These are phyloP conservation scores for Ericerus pela DNA, from an alignment of 1,140 invertebrate species.

Conservation along the genomic window DNA sequence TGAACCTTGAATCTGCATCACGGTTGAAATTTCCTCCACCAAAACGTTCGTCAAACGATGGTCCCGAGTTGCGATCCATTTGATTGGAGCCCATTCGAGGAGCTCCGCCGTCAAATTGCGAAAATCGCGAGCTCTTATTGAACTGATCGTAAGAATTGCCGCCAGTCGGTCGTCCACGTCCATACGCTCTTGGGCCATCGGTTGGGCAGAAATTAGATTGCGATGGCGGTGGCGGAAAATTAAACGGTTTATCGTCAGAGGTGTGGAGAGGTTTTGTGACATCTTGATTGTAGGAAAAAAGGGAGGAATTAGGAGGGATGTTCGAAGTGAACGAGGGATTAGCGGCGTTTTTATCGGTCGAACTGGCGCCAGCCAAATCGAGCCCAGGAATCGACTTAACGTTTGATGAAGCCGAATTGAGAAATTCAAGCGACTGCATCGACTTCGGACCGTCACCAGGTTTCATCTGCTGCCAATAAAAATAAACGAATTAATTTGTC, in stretches of 20 bases:
- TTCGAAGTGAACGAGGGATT: neutral
- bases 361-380: conserved; percentile 18
- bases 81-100: too few relatives aligned
- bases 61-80: too few relatives aligned
- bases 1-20: too few relatives aligned
- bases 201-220: too few relatives aligned
- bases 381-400: conserved; percentile 22
- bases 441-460: neutral
- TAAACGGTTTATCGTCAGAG: conserved; percentile 26
- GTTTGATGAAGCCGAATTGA: neutral
- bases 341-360: neutral
- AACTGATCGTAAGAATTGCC: too few relatives aligned
- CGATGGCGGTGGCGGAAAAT: conserved; percentile 23
- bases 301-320: neutral
- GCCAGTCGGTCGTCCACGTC: too few relatives aligned
- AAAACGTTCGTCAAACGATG: too few relatives aligned
- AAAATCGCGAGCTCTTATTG: too few relatives aligned
- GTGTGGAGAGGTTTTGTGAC: conserved; percentile 21
- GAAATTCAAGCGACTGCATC: neutral
- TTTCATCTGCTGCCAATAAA: neutral
- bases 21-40: too few relatives aligned
- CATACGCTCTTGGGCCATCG: too few relatives aligned
- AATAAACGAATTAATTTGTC: too few relatives aligned
- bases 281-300: conserved; percentile 10
- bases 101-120: too few relatives aligned